Evolutionary conservation across 2,797 vertebrate genomes (phyloP), one percentile per base, ranked within the genome.

Genomic region (Myotis pilosus): DNA sequence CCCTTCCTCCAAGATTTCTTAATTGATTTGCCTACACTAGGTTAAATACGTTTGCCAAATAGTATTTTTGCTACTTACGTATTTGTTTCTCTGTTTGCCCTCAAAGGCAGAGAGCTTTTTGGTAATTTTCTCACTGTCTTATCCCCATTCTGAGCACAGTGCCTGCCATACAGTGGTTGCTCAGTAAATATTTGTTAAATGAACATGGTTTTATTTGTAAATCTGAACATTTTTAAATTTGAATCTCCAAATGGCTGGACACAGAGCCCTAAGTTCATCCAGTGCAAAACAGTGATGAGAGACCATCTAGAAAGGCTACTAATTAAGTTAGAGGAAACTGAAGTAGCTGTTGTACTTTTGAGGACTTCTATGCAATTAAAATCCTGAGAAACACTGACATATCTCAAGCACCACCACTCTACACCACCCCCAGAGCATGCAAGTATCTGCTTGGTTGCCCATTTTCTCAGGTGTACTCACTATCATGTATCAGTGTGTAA

Each of bases 291-390:
- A 68, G 23, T 53, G 4, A 64, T 89, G 20, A 17, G 28, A 87
- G 68, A 91, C 6, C 8, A 91, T 71, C n/a, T 87, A 78, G 36
- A 76, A 85, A 89, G 76, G 7, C 25, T 62, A 30, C 60, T 62
- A 71, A 41, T 20, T 57, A 57, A 87, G 30, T 17, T 78, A 91
- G 38, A 9, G 76, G 36, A 94, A 19, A 71, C 38, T 75, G 11
- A 85, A 81, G 28, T 47, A n/a, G 84, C 10, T 41, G 36, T 19
- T 92, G 81, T 89, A 10, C 17, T 92, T 64, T 84, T 86, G 80
- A 88, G 30, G 49, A 62, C 20, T 84, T 94, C 85, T 51, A 53
- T 91, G 33, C 53, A 94, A 30, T 84, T 66, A 92, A 93, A 84
- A 60, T 36, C 93, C 57, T 82, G 16, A 93, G 92, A 91, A 94